Percentiles rank a stretch among this genome's conserved stretches.
Evolutionary conservation across 2,888 invertebrate species (phyloP).

Genomic region (Leptinotarsa juncta): DNA sequence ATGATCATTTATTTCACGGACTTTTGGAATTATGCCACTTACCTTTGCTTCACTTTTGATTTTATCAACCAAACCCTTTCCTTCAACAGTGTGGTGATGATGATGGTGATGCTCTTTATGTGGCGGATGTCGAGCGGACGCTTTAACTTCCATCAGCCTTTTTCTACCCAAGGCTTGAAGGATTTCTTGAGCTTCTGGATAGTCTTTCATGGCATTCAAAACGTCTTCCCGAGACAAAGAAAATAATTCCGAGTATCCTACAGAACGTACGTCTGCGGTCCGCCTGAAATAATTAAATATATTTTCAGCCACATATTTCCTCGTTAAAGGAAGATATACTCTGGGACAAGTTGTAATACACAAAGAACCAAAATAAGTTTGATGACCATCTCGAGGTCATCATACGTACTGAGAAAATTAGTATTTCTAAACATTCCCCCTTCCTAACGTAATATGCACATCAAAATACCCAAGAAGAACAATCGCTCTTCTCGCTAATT

Average conservation of each 20-base stretch:
- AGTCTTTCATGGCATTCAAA: slow-evolving; percentile 94
- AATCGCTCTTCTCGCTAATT: too few species aligned
- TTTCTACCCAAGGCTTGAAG: slow-evolving; percentile 90
- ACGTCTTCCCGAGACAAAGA: slow-evolving; percentile 95
- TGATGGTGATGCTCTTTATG: slow-evolving; percentile 55
- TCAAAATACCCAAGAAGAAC: too few species aligned
- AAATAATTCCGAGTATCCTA: slow-evolving; percentile 95
- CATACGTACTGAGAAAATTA: too few species aligned
- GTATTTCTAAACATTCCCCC: too few species aligned
- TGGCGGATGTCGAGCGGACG: slow-evolving; percentile 61
- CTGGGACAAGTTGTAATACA: not conserved
- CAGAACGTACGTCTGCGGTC: slow-evolving; percentile 95
- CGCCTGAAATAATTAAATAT: slow-evolving; percentile 71
- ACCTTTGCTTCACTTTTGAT: slow-evolving; percentile 84
- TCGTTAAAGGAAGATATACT: not conserved
- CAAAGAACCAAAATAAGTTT: too few species aligned
- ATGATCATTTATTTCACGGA: too few species aligned
- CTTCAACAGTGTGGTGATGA: slow-evolving; percentile 51
- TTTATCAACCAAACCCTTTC: slow-evolving; percentile 83
- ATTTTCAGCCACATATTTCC: not conserved
- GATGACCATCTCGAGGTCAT: too few species aligned
- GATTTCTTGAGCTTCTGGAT: slow-evolving; percentile 95
- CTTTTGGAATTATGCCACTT: slow-evolving; percentile 3
- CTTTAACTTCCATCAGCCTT: slow-evolving; percentile 83
- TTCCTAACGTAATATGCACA: too few species aligned